These are phyloP conservation scores for Zaprionus lineosus DNA, from an alignment of 2,888 invertebrate species.

Conservation along the genomic window DNA sequence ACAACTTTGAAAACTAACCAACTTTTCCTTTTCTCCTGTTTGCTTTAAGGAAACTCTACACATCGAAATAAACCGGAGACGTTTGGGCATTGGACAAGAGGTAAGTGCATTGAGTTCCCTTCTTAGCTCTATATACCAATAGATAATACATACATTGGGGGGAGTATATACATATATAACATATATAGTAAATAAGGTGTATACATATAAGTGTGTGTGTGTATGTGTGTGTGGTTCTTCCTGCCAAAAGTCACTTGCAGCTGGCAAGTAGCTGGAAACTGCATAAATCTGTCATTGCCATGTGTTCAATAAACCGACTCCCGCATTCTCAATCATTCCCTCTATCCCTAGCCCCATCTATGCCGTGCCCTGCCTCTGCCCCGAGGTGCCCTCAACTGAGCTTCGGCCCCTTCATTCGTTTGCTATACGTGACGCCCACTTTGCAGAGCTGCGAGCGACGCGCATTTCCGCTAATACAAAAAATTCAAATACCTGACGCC, in stretches of 20 bases:
- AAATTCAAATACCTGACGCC: constrained; percentile 60
- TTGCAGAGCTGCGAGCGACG: constrained; percentile 54
- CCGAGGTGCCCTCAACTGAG: neutral
- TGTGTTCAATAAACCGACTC: constrained; percentile 33
- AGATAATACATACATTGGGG: neutral
- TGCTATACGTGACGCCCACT: constrained; percentile 47
- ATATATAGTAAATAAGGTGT: neutral
- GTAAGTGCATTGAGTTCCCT: too few species aligned
- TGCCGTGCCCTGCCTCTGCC: neutral
- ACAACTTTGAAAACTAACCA: too few species aligned
- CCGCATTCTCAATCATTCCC: neutral
- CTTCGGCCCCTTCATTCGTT: neutral
- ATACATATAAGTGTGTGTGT: neutral
- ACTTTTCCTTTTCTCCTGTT: too few species aligned
- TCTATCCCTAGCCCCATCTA: neutral
- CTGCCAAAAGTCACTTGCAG: neutral
- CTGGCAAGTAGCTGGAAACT: constrained; percentile 13
- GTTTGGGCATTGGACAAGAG: too few species aligned
- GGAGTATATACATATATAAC: neutral
- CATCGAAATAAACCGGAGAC: too few species aligned
- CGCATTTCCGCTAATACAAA: constrained; percentile 61
- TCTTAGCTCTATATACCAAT: neutral
- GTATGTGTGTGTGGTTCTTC: neutral
- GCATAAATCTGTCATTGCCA: constrained; percentile 64
- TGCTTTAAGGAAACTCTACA: too few species aligned